Conservation (phyloP, 2,888 invertebrate genomes). For the Podabrus alpinus region DNA sequence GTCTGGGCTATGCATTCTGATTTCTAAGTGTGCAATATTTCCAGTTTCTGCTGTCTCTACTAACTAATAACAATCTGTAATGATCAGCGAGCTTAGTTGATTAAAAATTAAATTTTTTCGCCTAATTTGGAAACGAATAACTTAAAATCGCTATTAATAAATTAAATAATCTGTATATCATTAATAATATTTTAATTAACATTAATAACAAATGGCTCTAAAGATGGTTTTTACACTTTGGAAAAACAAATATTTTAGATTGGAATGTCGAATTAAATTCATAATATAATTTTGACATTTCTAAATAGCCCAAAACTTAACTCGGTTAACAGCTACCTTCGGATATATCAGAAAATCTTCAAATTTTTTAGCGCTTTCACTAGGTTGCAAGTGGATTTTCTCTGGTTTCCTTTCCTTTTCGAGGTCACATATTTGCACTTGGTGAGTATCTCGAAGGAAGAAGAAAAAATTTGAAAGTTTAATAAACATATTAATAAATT, state of each 20-base stretch:
- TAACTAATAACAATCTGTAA: not conserved
- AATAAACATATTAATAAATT: not conserved
- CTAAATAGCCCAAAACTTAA: constrained; percentile 46
- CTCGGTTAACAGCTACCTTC: constrained; percentile 43
- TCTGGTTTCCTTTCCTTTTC: not conserved
- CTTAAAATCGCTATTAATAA: not conserved
- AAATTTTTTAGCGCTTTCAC: constrained; percentile 32
- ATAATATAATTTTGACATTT: constrained; percentile 49
- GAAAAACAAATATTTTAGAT: constrained; percentile 10
- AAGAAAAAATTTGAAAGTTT: not conserved
- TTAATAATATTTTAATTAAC: constrained; percentile 17
- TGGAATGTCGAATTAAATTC: constrained; percentile 45
- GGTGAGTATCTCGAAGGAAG: not conserved
- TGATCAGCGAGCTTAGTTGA: not conserved
- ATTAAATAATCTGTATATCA: not conserved
- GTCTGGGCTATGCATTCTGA: not conserved
- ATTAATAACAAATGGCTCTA: constrained; percentile 26
- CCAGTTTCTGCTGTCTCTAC: not conserved
- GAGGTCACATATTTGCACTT: not conserved
- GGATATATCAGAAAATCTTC: constrained; percentile 40
- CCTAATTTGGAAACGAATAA: not conserved
- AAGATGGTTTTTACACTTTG: constrained; percentile 21
- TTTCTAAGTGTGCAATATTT: not conserved
- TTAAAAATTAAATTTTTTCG: not conserved
- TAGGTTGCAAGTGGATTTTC: not conserved